These are phyloP conservation scores for Pycnomerus fuliginosus DNA, from an alignment of 2,888 invertebrate genomes.

Conservation along the genomic window DNA sequence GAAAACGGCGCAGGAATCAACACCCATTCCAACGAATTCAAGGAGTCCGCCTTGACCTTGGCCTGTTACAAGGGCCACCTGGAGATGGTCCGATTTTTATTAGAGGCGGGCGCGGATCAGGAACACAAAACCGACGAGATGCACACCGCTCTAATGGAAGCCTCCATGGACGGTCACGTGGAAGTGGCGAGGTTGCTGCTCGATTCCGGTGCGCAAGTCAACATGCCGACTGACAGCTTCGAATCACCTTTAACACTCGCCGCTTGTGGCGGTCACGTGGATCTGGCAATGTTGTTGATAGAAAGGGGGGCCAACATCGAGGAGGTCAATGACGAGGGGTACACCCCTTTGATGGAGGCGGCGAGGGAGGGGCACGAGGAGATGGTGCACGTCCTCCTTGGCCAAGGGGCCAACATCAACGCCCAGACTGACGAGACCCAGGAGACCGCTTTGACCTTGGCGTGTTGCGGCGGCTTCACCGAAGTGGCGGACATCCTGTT, in stretches of 20 bases:
- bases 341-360: slow-evolving; percentile 99
- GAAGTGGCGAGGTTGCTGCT: slow-evolving; percentile 93
- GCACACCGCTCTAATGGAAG: slow-evolving; percentile 99
- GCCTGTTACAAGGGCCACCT: slow-evolving; percentile 88
- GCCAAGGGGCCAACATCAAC: slow-evolving; percentile 95
- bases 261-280: slow-evolving; percentile 98
- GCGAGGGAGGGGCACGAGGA: slow-evolving; percentile 98
- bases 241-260: slow-evolving; percentile 98
- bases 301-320: slow-evolving; percentile 98
- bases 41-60: slow-evolving; percentile 91
- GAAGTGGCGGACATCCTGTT: slow-evolving; percentile 95
- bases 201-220: slow-evolving; percentile 97
- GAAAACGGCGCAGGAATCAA: slow-evolving; percentile 96
- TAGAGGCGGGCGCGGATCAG: slow-evolving; percentile 94
- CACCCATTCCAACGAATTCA: slow-evolving; percentile 98
- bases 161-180: slow-evolving; percentile 99
- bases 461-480: slow-evolving; percentile 92
- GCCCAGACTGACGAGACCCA: slow-evolving; percentile 99
- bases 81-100: slow-evolving; percentile 94
- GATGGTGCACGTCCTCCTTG: slow-evolving; percentile 92
- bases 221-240: slow-evolving; percentile 99
- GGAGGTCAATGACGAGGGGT: slow-evolving; percentile 99
- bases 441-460: slow-evolving; percentile 91
- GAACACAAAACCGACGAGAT: slow-evolving; percentile 99
- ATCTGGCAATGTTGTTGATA: slow-evolving; percentile 91